A percentile compares a stretch with the other conserved stretches of the same genome.
Evolutionary conservation across 2,888 invertebrate genomes (phyloP).

Genomic region (Heteropelma amictum): DNA sequence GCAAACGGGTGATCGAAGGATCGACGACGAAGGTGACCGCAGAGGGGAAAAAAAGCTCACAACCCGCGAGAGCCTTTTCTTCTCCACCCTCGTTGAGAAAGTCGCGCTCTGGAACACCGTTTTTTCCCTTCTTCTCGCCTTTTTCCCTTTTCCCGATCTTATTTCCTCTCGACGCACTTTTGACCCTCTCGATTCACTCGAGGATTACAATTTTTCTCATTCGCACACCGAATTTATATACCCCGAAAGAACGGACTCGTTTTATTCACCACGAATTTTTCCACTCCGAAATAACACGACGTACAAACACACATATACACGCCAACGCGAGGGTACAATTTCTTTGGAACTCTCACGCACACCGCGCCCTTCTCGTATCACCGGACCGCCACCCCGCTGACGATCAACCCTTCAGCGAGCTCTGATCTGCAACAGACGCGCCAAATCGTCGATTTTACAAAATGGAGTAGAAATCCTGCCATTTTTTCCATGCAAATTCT

Average conservation of each 20-base stretch:
- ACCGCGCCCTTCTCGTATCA: constrained; percentile 61
- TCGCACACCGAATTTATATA: neutral
- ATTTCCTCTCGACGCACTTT: neutral
- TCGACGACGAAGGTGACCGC: neutral
- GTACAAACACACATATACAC: neutral
- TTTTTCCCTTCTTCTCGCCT: neutral
- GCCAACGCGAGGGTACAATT: constrained; percentile 42
- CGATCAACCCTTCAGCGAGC: constrained; percentile 54
- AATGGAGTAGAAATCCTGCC: no score
- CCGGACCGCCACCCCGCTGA: constrained; percentile 62
- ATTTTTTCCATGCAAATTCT: neutral
- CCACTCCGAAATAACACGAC: neutral
- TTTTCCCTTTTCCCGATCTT: neutral
- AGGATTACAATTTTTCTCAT: neutral
- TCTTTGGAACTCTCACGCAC: constrained; percentile 52
- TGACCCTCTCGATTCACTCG: constrained; percentile 2
- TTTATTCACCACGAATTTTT: constrained; percentile 1
- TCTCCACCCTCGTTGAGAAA: no score
- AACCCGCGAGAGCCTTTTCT: neutral
- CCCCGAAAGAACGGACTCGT: neutral
- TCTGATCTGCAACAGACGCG: constrained; percentile 60
- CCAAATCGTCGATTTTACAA: no score
- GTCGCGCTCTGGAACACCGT: no score
- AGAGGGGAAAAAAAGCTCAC: constrained; percentile 2
- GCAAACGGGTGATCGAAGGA: neutral